Evolutionary conservation across 2,888 invertebrate genomes (phyloP).

Genomic region (Ectemnius continuus): DNA sequence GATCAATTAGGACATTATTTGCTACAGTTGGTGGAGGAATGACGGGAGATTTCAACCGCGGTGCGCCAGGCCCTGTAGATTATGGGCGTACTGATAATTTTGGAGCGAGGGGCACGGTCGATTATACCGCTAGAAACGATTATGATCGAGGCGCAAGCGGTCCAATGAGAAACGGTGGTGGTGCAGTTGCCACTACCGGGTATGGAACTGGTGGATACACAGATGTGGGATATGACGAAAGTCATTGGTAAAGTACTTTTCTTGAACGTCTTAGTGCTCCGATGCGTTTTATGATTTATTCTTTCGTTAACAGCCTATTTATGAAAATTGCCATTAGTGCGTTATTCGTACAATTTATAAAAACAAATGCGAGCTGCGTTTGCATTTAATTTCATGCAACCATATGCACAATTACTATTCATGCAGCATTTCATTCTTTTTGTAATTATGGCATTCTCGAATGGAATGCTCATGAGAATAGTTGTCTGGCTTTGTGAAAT

Average conservation of each 20-base stretch:
- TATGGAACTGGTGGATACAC: conserved; percentile 75
- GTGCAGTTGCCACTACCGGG: conserved; percentile 70
- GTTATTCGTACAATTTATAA: no score
- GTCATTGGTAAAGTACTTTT: conserved; percentile 59
- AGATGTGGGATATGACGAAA: conserved; percentile 73
- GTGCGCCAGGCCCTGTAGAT: conserved; percentile 74
- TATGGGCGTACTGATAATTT: conserved; percentile 76
- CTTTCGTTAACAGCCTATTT: no score
- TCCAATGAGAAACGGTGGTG: conserved; percentile 76
- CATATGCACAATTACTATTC: no score
- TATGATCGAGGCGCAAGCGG: conserved; percentile 74
- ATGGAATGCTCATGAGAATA: no score
- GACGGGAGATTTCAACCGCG: conserved; percentile 74
- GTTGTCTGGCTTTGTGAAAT: no score
- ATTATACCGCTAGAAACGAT: conserved; percentile 74
- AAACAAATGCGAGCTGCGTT: background rate
- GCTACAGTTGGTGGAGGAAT: conserved; percentile 72
- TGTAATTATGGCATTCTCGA: no score
- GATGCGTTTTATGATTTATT: conserved; percentile 12
- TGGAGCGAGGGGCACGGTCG: conserved; percentile 72
- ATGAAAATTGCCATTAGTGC: conserved; percentile 2
- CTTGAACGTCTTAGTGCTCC: background rate
- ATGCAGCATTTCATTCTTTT: no score
- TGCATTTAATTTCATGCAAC: no score
- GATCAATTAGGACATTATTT: conserved; percentile 4